Evolutionary conservation across 2,113 vertebrate genomes (phyloP).

Genomic region (Sinosuthora webbiana): DNA sequence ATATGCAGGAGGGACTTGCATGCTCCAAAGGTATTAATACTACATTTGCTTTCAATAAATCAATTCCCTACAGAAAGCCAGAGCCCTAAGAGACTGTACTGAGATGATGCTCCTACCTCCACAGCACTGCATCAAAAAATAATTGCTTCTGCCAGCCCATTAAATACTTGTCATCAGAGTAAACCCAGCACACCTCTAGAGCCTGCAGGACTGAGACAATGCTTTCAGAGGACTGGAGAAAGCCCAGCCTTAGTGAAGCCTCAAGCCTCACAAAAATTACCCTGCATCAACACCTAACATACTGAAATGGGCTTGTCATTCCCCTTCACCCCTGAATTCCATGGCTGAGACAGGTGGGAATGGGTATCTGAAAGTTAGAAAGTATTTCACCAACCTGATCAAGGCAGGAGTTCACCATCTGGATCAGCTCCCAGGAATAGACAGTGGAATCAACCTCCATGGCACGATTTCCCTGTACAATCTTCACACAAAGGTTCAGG

Average conservation of each 20-base stretch:
- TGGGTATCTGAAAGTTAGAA: not conserved
- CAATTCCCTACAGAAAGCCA: not conserved
- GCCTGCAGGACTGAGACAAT: not conserved
- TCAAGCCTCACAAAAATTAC: not conserved
- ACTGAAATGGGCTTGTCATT: not conserved
- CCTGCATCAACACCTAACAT: not conserved
- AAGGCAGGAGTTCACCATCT: conserved; percentile 90
- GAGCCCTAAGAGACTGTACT: not conserved
- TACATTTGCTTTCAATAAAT: not conserved
- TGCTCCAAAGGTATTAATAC: not conserved
- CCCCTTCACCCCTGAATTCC: not conserved
- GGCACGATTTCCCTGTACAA: conserved; percentile 95
- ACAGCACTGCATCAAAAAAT: not conserved
- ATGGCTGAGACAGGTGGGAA: not conserved
- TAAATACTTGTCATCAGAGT: not conserved
- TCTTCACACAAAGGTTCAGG: conserved; percentile 97
- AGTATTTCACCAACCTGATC: conserved; percentile 81
- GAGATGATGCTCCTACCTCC: not conserved
- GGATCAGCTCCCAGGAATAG: conserved; percentile 86
- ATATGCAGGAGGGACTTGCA: not conserved
- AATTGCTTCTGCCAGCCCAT: not conserved
- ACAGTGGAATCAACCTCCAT: conserved; percentile 90
- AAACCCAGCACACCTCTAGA: not conserved
- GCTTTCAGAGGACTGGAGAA: not conserved
- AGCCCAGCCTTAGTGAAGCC: not conserved